Evolutionary conservation across 2,113 vertebrate species (phyloP), one percentile per base, ranked within the genome.

Genomic region (Pteruthius melanotis): DNA sequence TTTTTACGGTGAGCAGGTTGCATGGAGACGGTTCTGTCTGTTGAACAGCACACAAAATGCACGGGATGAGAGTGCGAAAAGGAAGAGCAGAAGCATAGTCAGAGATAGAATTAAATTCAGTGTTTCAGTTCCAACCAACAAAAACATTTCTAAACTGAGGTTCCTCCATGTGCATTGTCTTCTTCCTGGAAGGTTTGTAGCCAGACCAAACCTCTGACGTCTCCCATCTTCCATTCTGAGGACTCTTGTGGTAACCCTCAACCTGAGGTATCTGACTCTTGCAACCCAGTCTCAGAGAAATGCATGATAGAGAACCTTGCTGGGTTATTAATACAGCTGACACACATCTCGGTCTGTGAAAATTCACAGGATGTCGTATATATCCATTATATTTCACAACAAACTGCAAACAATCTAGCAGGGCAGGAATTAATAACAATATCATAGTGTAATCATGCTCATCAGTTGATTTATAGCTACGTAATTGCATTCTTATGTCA

Each of bases 1-100:
- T 17, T 94, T 94, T 97, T 64, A 98, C 98, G 0, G 98, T 98
- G 24, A 98, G 93, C 89, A 98, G 70, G 85, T 98, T 97, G 95
- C 98, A 98, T 8, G 97, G 97, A 90, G 95, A 98, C 0, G 71
- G 56, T 49, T 79, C 94, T 13, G 87, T 80, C 98, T 98, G 95
- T 80, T 72, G 81, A 74, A 63, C 9, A 76, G 15, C 35, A 87
- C 18, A 87, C 45, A 80, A 57, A 92, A 88, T 11, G 2, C 1
- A 5, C 17, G 17, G 50, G 47, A 83, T 78, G 50, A 90, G 31
- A 49, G 64, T 33, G 24, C 14, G 69, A 56, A 87, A 63, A 83
- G 33, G 78, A 80, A 69, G 7, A 90, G 66, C 22, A 82, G 40
- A 83, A 87, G 18, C 17, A 45, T 7, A 49, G 24, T 70, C 52